A percentile compares a stretch with the other conserved stretches of the same genome.
These are phyloP conservation scores for Actinia tenebrosa DNA, from an alignment of 64 coral and sea anemone genomes.

Conservation along the genomic window DNA sequence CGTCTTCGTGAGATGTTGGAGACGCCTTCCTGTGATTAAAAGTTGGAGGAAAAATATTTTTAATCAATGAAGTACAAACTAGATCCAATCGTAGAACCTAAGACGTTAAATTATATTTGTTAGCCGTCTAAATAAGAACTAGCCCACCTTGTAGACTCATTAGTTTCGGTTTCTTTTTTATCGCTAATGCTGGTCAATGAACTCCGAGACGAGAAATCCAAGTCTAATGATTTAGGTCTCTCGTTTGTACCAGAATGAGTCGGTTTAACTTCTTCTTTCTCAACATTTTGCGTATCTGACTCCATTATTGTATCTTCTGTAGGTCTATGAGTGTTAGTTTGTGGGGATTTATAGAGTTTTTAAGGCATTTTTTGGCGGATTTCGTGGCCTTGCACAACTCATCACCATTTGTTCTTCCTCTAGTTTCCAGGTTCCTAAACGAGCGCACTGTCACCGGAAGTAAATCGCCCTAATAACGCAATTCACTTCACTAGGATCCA, in stretches of 20 bases:
- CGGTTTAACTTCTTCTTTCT: slow-evolving; percentile 6
- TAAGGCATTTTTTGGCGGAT: neutral
- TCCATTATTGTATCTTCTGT: slow-evolving; percentile 7
- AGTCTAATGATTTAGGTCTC: slow-evolving; percentile 15
- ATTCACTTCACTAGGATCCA: neutral
- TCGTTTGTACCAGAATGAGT: neutral
- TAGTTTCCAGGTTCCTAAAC: neutral
- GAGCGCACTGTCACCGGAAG: neutral
- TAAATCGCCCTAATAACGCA: neutral
- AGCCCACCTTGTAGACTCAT: neutral
- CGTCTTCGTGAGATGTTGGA: neutral
- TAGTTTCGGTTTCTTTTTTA: slow-evolving; percentile 13
- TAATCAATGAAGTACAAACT: neutral
- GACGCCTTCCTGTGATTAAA: slow-evolving; percentile 21
- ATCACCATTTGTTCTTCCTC: neutral
- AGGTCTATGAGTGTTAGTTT: neutral
- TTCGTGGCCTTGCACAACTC: neutral
- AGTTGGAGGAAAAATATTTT: neutral
- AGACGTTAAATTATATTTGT: neutral
- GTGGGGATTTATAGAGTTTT: neutral
- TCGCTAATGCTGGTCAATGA: neutral
- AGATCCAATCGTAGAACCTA: neutral
- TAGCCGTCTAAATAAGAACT: neutral
- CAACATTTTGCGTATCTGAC: neutral
- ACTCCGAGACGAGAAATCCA: slow-evolving; percentile 1